A percentile compares a stretch with the other conserved stretches of the same genome.
These are phyloP conservation scores for Apodemia arnacis DNA, from an alignment of 2,888 invertebrate genomes.

Conservation along the genomic window DNA sequence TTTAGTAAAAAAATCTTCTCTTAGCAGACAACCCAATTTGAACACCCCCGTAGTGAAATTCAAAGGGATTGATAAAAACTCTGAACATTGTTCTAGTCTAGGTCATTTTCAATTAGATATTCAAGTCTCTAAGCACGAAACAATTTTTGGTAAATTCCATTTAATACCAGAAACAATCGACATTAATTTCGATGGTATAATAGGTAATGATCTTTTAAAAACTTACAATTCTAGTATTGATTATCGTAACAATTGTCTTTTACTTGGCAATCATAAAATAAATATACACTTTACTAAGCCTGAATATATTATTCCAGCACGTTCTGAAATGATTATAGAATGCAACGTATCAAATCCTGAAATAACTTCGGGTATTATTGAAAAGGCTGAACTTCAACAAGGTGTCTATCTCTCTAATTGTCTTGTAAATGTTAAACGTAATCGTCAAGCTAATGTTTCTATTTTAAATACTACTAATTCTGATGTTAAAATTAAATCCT, in stretches of 20 bases:
- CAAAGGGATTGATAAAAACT: not conserved
- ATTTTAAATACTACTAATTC: not conserved
- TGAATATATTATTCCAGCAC: constrained; percentile 18
- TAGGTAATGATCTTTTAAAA: not conserved
- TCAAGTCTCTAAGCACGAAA: too few relatives aligned
- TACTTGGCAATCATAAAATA: not conserved
- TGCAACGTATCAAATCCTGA: constrained; percentile 19
- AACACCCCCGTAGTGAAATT: not conserved
- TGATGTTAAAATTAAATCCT: not conserved
- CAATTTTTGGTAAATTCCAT: too few relatives aligned
- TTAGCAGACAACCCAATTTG: not conserved
- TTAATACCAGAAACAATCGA: too few relatives aligned
- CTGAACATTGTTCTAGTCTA: not conserved
- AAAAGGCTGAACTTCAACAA: constrained; percentile 8
- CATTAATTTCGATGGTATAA: too few relatives aligned
- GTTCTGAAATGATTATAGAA: constrained; percentile 30
- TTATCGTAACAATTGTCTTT: not conserved
- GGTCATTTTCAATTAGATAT: not conserved
- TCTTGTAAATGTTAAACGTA: not conserved
- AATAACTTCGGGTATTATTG: not conserved
- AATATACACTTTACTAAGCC: constrained; percentile 21
- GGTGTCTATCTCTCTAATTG: not conserved
- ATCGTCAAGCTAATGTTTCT: not conserved
- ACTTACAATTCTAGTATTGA: not conserved
- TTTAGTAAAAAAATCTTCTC: not conserved